Evolutionary conservation across 1,140 invertebrate species (phyloP), one percentile per base, ranked within the genome.

Genomic region (Bacillus rossius): DNA sequence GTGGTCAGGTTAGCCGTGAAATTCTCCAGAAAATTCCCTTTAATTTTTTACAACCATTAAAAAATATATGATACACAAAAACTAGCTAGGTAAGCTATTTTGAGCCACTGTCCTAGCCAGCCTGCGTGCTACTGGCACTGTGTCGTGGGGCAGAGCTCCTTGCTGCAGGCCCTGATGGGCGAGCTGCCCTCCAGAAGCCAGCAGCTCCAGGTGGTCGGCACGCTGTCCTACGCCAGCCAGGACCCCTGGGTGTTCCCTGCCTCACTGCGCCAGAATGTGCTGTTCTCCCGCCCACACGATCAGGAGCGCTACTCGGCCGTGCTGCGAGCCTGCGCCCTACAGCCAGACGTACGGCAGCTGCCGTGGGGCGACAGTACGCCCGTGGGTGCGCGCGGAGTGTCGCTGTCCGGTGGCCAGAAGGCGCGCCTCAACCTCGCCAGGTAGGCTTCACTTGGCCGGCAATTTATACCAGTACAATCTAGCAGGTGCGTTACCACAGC

Each of bases 191-290:
- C 88, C 0, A 72, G 70, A 2, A 73, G 76, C 0, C 92, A 92
- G 1, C 74, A 71, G 7, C 72, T 95, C 0, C 76, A 80, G 48
- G 75, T 94, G 0, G 80, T 81, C 41, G 94, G 94, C n/a, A 84
- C 77, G 38, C 73, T 96, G 3, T 88, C 91, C 0, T 98, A 96
- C 73, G 86, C 91, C 14, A 88, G 91, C n/a, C 94, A 98, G 73
- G 90, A 95, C 65, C 85, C 93, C 0, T 98, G 94, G 94, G 79
- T 96, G 0, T 91, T 92, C 69, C 72, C 81, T 58, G 87, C 86
- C 10, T 81, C 84, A 42, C 82, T 92, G 3, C 77, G 86, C 37
- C 89, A 96, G 67, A 98, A 98, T 72, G 94, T 98, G 49, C 67
- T 95, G 0, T 96, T 97, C 74, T 94, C 93, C 0, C 77, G 83